Percentiles rank a stretch among this genome's conserved stretches.
Conservation (phyloP, 1,140 invertebrate genomes). For the Eupeodes corollae region DNA sequence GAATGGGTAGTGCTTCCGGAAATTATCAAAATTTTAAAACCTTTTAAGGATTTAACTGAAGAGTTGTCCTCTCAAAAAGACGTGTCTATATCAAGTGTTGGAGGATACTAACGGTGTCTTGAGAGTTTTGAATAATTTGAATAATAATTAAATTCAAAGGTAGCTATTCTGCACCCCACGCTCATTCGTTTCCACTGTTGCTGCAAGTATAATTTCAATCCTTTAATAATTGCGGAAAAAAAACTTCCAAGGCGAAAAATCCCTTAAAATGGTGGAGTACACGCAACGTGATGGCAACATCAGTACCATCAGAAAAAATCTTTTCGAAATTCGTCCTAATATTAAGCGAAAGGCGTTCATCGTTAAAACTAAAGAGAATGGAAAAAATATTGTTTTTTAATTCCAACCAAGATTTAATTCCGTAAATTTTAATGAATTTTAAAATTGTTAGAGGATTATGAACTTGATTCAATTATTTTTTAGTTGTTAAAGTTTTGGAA, state of each 20-base stretch:
- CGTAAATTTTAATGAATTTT: too few species aligned
- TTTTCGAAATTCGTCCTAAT: slow-evolving; percentile 34
- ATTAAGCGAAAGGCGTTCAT: slow-evolving; percentile 9
- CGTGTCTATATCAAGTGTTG: slow-evolving; percentile 11
- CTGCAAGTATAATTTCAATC: slow-evolving; percentile 18
- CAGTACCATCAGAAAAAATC: slow-evolving; percentile 33
- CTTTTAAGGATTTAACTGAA: not conserved
- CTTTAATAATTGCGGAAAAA: slow-evolving; percentile 20
- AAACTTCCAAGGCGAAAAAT: slow-evolving; percentile 19
- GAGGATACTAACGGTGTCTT: slow-evolving; percentile 13
- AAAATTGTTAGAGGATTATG: too few species aligned
- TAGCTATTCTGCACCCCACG: not conserved
- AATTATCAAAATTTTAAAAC: slow-evolving; percentile 13
- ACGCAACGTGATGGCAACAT: slow-evolving; percentile 24
- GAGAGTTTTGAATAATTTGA: not conserved
- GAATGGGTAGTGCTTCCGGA: slow-evolving; percentile 11
- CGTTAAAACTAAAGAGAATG: slow-evolving; percentile 18
- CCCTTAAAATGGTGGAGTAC: slow-evolving; percentile 21
- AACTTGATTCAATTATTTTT: too few species aligned
- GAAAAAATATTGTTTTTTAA: slow-evolving; percentile 23
- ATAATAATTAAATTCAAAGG: not conserved
- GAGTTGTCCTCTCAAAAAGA: slow-evolving; percentile 13
- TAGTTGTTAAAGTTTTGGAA: too few species aligned
- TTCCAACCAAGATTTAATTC: too few species aligned
- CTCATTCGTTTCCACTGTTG: slow-evolving; percentile 4